Base-by-base conservation (phyloP, 2,888 invertebrate species). In the Nymphalis c-album region DNA sequence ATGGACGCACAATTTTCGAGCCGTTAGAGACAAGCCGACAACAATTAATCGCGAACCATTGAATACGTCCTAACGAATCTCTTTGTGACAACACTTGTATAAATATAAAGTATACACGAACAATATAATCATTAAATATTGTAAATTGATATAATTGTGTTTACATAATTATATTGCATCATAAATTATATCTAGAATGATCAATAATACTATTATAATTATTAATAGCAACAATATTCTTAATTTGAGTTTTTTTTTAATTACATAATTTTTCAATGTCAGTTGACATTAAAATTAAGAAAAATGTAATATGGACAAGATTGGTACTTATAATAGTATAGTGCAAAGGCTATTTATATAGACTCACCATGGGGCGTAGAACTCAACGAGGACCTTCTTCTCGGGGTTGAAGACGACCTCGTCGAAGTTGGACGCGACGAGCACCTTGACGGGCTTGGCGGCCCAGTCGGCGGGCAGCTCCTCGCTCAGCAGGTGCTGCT, bases 401-500 rank as follows among this genome's bases (percentile, higher is more conserved):
- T 90, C 93, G 78, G 94, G 94, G 88, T 99, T 96, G 75, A 96
- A 94, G 61, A 95, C 99, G 76, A 99, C 96, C 76, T 96, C 95
- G 78, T 98, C 97, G 88, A 99, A 99, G 94, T 99, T 99, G 85
- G 95, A 96, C 73, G 98, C 96, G 66, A 99, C 99, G 68, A 99
- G 94, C 59, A 89, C 90, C 93, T 98, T 99, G 71, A 99, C 99
- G 64, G 98, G 96, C 77, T 95, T 94, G 84, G 97, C 96, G 89
- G 99, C 96, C 99, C 99, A 99, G 92, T 99, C 99, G 77, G 96
- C 96, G 10, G 99, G 99, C 76, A 99, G 86, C 1, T 97, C 97
- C 91, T 99, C 97, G 73, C 97, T 96, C 79, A 99, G 94, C 75
- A 99, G 94, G 91, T 99, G 99, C 87, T 98, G 97, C 94, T 98